Evolutionary conservation across 2,797 vertebrate genomes (phyloP).

Genomic region (Varecia variegata): DNA sequence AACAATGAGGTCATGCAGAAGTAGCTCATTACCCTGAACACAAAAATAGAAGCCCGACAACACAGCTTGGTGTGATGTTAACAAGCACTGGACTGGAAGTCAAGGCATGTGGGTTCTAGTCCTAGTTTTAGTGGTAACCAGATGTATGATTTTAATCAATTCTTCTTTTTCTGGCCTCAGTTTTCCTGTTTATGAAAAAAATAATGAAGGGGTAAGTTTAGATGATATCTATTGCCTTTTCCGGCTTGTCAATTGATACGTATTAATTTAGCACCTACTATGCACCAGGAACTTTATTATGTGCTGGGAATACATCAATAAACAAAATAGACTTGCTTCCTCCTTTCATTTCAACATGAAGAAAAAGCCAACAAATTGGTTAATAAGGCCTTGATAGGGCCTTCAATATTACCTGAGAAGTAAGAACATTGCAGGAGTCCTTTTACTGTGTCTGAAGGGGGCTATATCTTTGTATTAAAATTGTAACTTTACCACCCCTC

Average conservation of each 20-base stretch:
- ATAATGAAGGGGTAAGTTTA: neutral
- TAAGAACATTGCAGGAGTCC: neutral
- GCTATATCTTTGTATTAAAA: neutral
- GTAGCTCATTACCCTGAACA: conserved; percentile 31
- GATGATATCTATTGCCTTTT: neutral
- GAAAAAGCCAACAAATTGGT: neutral
- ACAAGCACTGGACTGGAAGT: conserved; percentile 9
- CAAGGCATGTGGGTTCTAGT: neutral
- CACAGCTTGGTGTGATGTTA: neutral
- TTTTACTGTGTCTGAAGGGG: neutral
- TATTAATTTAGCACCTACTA: conserved; percentile 31
- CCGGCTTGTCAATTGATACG: neutral
- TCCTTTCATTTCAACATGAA: conserved; percentile 30
- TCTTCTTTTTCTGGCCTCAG: neutral
- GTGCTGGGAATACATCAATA: neutral
- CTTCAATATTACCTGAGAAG: neutral
- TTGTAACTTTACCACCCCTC: neutral
- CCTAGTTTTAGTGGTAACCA: conserved; percentile 7
- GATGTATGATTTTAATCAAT: neutral
- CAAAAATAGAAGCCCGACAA: conserved; percentile 33
- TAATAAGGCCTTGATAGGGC: neutral
- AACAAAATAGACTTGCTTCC: conserved; percentile 17
- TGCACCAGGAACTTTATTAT: neutral
- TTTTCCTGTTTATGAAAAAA: conserved; percentile 13
- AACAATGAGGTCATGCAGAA: conserved; percentile 66